Percentiles rank a stretch among this genome's conserved stretches.
These are phyloP conservation scores for Hetaerina americana DNA, from an alignment of 1,140 invertebrate species.

Conservation along the genomic window DNA sequence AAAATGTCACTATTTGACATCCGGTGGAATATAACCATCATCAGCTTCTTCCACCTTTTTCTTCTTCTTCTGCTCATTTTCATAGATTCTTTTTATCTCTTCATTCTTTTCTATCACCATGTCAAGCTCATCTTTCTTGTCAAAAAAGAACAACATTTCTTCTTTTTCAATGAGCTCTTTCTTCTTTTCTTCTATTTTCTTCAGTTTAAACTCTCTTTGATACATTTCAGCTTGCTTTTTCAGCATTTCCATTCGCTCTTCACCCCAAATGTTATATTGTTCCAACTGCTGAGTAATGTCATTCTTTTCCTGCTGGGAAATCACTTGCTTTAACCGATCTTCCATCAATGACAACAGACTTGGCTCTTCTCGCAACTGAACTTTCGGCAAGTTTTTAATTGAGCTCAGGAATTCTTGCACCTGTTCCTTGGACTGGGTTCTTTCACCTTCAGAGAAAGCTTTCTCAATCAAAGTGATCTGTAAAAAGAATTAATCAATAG, in stretches of 20 bases:
- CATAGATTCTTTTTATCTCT: not conserved
- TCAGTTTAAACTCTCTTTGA: constrained; percentile 17
- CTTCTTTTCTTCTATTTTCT: constrained; percentile 22
- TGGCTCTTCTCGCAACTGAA: no score
- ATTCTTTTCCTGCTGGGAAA: constrained; percentile 15
- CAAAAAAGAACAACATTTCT: constrained; percentile 30
- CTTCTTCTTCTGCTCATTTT: not conserved
- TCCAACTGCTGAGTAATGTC: constrained; percentile 19
- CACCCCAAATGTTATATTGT: constrained; percentile 21
- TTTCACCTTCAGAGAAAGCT: no score
- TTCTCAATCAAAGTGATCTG: no score
- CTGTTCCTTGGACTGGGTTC: no score
- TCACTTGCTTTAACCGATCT: constrained; percentile 15
- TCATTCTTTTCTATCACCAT: constrained; percentile 14
- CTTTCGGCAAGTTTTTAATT: no score
- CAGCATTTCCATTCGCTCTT: constrained; percentile 18
- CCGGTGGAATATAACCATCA: not conserved
- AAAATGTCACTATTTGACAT: no score
- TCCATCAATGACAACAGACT: no score
- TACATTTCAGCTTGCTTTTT: constrained; percentile 20
- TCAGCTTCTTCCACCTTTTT: not conserved
- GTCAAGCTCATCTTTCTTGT: constrained; percentile 26
- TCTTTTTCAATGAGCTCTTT: constrained; percentile 24
- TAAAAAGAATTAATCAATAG: no score
- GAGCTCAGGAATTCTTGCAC: no score